Conservation (phyloP, 2,888 invertebrate genomes). For the Eupithecia exiguata region DNA sequence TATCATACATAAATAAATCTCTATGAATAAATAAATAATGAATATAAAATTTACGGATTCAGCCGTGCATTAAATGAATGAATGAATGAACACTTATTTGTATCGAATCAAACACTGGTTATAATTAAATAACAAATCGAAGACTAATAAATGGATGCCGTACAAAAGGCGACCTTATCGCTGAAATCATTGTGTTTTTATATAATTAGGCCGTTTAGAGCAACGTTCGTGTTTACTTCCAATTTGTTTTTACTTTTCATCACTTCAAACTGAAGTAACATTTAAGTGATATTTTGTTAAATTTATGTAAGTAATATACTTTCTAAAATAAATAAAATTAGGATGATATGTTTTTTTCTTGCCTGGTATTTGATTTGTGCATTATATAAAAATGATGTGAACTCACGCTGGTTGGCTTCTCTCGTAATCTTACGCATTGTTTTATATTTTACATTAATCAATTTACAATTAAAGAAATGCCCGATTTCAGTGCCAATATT, state of each 20-base stretch:
- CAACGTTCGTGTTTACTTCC: constrained; percentile 5
- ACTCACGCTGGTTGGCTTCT: no score
- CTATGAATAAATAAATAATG: not conserved
- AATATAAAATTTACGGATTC: not conserved
- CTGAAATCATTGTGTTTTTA: not conserved
- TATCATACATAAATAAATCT: no score
- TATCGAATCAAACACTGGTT: not conserved
- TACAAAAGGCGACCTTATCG: not conserved
- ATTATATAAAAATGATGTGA: no score
- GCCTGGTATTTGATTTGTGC: no score
- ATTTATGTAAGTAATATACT: not conserved
- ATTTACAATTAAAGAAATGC: not conserved
- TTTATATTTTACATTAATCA: no score
- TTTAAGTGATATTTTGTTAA: not conserved
- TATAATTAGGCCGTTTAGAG: not conserved
- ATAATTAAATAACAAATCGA: not conserved
- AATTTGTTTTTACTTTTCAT: constrained; percentile 6
- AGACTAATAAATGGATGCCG: not conserved
- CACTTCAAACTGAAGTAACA: not conserved
- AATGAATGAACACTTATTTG: not conserved
- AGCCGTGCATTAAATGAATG: not conserved
- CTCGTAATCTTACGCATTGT: no score
- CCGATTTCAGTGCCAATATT: not conserved
- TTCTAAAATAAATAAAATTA: no score
- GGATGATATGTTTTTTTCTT: no score